Evolutionary conservation across 2,113 vertebrate genomes (phyloP).

Genomic region (Nettapus auritus): DNA sequence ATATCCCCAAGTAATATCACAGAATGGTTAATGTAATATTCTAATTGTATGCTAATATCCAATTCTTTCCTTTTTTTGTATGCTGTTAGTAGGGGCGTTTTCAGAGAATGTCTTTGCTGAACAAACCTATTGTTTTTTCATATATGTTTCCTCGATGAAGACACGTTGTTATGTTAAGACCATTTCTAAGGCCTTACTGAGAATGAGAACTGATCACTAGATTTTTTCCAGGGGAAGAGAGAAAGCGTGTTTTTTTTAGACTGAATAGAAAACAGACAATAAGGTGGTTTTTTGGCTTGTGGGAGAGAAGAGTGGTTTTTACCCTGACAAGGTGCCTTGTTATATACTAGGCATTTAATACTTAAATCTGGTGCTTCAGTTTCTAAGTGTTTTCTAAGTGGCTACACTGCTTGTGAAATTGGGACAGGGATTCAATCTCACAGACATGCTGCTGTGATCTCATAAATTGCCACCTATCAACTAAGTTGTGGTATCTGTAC

Average conservation of each 20-base stretch:
- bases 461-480: background rate
- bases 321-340: background rate
- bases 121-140: background rate
- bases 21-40: constrained; percentile 5
- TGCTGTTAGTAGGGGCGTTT: background rate
- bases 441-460: background rate
- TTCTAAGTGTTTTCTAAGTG: background rate
- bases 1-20: constrained; percentile 14
- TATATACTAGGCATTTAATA: background rate
- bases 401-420: background rate
- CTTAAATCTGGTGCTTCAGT: background rate
- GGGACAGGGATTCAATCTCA: background rate
- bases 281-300: background rate
- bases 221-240: background rate
- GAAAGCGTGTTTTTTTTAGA: background rate
- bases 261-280: background rate
- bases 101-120: background rate
- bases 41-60: background rate
- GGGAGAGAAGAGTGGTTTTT: background rate
- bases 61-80: background rate
- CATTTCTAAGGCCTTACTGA: background rate
- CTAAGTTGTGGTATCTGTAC: background rate
- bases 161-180: background rate
- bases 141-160: background rate
- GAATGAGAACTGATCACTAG: background rate